A percentile compares a stretch with the other conserved stretches of the same genome.
These are phyloP conservation scores for Trichosurus vulpecula DNA, from an alignment of 2,797 vertebrate genomes.

Conservation along the genomic window DNA sequence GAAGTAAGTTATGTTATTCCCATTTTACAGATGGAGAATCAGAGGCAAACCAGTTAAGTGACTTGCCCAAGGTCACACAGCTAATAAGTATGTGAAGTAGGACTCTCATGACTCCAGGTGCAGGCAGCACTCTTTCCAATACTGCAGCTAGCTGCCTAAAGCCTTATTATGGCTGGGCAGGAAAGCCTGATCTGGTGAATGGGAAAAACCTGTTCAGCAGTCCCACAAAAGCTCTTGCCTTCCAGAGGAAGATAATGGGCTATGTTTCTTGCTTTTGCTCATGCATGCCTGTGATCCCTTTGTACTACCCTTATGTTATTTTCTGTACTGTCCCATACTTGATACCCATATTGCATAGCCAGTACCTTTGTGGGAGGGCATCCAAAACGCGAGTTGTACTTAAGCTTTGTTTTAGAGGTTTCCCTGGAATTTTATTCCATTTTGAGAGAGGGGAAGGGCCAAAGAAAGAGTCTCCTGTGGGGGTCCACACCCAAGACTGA, in stretches of 20 bases:
- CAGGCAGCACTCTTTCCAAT: neutral
- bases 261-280: neutral
- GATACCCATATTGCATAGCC: neutral
- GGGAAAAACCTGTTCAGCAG: neutral
- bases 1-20: neutral
- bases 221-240: neutral
- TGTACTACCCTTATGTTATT: neutral
- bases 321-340: neutral
- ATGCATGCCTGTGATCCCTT: neutral
- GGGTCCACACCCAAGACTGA: neutral
- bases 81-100: neutral
- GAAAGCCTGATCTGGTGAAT: neutral
- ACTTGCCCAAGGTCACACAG: neutral
- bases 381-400: neutral
- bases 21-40: neutral
- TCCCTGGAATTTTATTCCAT: neutral
- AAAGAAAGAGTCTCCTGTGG: neutral
- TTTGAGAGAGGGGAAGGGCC: neutral
- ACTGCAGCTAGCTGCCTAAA: neutral
- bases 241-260: neutral
- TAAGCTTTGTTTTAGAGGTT: neutral
- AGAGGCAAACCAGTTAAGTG: neutral
- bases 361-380: neutral
- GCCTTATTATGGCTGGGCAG: neutral
- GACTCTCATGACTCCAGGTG: neutral